Evolutionary conservation across 2,113 vertebrate genomes (phyloP), one percentile per base, ranked within the genome.

Genomic region (Cololabis saira): DNA sequence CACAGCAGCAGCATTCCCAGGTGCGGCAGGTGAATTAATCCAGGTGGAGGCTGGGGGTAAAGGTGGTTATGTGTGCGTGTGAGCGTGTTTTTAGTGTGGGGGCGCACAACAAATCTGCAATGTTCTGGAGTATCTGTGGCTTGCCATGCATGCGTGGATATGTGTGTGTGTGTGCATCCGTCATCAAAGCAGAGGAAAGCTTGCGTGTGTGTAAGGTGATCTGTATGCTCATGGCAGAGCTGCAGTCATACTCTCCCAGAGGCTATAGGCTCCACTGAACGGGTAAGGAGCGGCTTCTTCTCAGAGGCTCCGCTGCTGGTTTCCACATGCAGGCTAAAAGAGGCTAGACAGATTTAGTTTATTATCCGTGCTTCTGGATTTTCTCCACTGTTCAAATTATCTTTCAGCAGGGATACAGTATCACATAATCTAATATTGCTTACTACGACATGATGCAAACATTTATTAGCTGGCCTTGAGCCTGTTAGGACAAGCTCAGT

Each of bases 1-100:
- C 87, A 87, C 61, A 60, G 82, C 48, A 41, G 67, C 66, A 10
- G 21, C 81, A 89, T 90, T 85, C 88, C 87, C 91, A 92, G 89
- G 89, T 93, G 89, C 75, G 70, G 85, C 82, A 88, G 86, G 80
- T 89, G 76, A 88, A 88, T 86, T 74, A 72, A 82, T 84, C 76
- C 64, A 68, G 42, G 18, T 68, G 74, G 85, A 58, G 73, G 65
- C 58, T 51, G 78, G 74, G 62, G 74, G 42, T 33, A 52, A 37
- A 56, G 64, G 17, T 61, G 76, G 52, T 58, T 74, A 67, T 70
- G 55, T 58, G 51, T 61, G 44, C 70, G 27, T 66, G 58, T 55
- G 57, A 52, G 64, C 15, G n/a, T n/a, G n/a, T n/a, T 27, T 27
- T 27, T 2, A 27, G 68, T 19, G 24, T 21, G 61, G 6, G 33